phyloP scores from a whole-genome alignment of 1,140 invertebrate genomes.

The Glossosoma conforme region DNA sequence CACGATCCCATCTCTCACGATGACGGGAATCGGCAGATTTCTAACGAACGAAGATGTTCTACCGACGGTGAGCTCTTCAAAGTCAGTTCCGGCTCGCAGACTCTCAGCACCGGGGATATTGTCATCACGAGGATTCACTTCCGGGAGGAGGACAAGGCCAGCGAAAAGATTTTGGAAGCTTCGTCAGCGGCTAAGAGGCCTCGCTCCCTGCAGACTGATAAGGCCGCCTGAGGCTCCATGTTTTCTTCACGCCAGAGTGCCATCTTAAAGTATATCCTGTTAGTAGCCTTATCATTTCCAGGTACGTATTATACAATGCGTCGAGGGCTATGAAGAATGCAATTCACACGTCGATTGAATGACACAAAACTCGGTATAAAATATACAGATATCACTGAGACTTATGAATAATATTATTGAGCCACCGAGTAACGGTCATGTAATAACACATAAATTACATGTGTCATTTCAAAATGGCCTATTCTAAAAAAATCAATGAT shows the following conservation, averaged over 20 bases:
- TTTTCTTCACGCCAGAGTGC: conserved; percentile 15
- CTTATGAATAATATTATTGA: too few relatives aligned
- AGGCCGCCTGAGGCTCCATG: conserved; percentile 9
- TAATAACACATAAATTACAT: too few relatives aligned
- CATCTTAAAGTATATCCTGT: too few relatives aligned
- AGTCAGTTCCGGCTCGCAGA: conserved; percentile 59
- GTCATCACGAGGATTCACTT: conserved; percentile 88
- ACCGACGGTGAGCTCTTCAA: conserved; percentile 2
- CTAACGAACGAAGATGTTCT: not conserved
- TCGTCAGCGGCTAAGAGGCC: conserved; percentile 43
- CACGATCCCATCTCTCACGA: conserved; percentile 41
- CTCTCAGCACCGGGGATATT: conserved; percentile 88
- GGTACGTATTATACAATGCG: too few relatives aligned
- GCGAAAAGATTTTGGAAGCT: conserved; percentile 50
- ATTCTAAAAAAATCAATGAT: too few relatives aligned
- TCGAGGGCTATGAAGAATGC: too few relatives aligned
- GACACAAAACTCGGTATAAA: too few relatives aligned
- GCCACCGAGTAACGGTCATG: too few relatives aligned
- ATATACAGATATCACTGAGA: too few relatives aligned
- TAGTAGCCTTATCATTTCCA: too few relatives aligned
- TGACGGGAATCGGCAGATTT: conserved; percentile 36
- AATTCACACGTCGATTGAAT: too few relatives aligned
- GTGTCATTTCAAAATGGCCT: too few relatives aligned
- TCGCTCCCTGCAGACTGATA: conserved; percentile 11
- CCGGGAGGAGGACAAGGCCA: conserved; percentile 60